Base-by-base conservation (phyloP, 2,888 invertebrate species). In the Anoncus sp. region DNA sequence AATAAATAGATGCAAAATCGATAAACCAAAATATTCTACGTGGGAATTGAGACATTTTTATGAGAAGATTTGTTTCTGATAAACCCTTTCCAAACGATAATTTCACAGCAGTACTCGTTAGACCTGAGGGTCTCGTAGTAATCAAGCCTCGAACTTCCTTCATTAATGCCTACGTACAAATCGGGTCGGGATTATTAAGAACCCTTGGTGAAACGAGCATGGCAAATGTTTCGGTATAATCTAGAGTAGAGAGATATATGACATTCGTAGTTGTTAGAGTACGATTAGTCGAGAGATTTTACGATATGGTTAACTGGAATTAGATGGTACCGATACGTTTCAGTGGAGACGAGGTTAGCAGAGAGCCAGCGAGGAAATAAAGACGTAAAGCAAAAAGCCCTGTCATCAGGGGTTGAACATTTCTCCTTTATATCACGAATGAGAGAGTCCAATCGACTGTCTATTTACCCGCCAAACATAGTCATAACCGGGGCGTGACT, bases 391-490 rank as follows among this genome's bases (percentile, higher is more conserved):
- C 38, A 55, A 47, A 55, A 63, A 47, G 31, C 24, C 27, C 20
- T 43, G 20, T 27, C 43, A 55, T 31, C 22, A 75, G 60, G 73
- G 70, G 66, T 45, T 53, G 62, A 38, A 10, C n/a, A 10, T 10
- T 10, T 47, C 63, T 69, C 63, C 63, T 74, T 66, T 43, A 66
- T 53, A 45, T 47, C 57, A 27, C 66, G 73, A 59, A 71, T n/a
- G n/a, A 63, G 51, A 75, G 82, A 70, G 83, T 74, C 84, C 86
- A 85, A 88, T 89, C 88, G 87, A 84, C 86, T 87, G 86, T 82
- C 86, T 89, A 89, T 89, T 89, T 88, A 85, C 87, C 85, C 84
- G 83, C 83, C 86, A 85, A 87, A 88, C 88, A 85, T 74, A 47
- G 75, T 53, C 67, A 53, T 66, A 49, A 63, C 47, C 65, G 43